These are phyloP conservation scores for Esox lucius DNA, from an alignment of 2,797 vertebrate species.

Conservation along the genomic window DNA sequence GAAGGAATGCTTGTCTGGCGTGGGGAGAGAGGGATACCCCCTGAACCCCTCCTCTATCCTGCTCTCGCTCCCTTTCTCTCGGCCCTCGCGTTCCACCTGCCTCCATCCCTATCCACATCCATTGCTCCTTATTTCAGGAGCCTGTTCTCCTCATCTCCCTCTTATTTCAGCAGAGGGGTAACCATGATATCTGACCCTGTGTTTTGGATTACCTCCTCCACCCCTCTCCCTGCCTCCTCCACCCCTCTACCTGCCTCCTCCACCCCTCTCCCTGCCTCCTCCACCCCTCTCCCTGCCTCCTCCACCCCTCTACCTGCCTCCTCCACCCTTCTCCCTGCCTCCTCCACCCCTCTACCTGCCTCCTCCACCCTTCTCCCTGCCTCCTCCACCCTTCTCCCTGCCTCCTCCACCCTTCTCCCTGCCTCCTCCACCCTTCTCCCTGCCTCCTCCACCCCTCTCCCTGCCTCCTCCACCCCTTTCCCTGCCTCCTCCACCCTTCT, in stretches of 20 bases:
- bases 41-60: slow-evolving; percentile 55
- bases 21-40: slow-evolving; percentile 53
- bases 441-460: too few species aligned
- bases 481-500: too few species aligned
- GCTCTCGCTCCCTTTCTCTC: slow-evolving; percentile 47
- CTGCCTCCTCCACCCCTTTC: too few species aligned
- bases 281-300: too few species aligned
- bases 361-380: too few species aligned
- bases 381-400: not conserved
- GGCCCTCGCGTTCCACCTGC: slow-evolving; percentile 60
- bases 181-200: slow-evolving; percentile 72
- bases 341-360: too few species aligned
- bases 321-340: too few species aligned
- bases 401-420: not conserved
- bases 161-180: slow-evolving; percentile 53
- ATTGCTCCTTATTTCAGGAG: slow-evolving; percentile 70
- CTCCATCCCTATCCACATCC: slow-evolving; percentile 62
- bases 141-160: slow-evolving; percentile 39
- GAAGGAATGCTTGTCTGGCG: slow-evolving; percentile 71
- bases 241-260: slow-evolving; percentile 46
- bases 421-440: too few species aligned
- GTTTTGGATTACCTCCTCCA: slow-evolving; percentile 55
- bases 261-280: too few species aligned
- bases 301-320: too few species aligned
- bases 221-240: slow-evolving; percentile 30